phyloP scores from a whole-genome alignment of 2,888 invertebrate genomes.

The Pegoplata infirma region DNA sequence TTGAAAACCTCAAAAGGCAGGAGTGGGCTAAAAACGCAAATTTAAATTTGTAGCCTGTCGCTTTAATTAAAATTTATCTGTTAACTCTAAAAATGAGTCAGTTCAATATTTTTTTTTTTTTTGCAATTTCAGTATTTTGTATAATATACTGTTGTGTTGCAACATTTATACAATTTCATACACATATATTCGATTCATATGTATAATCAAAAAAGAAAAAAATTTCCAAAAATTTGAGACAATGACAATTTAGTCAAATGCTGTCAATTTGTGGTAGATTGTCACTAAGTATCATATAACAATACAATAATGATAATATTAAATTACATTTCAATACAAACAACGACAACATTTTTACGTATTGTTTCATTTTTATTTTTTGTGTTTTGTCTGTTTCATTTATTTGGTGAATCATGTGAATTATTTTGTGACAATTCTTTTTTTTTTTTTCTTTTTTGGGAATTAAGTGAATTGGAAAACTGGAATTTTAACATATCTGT shows the following conservation, averaged over 20 bases:
- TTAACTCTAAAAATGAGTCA: neutral
- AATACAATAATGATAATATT: constrained; percentile 56
- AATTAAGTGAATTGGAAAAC: neutral
- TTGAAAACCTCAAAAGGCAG: too few relatives aligned
- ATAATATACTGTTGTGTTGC: neutral
- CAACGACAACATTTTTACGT: constrained; percentile 14
- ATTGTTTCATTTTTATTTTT: neutral
- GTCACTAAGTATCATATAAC: constrained; percentile 56
- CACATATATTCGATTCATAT: too few relatives aligned
- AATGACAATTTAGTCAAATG: constrained; percentile 59
- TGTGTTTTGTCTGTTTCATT: too few relatives aligned
- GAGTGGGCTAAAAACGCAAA: too few relatives aligned
- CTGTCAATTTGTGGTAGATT: constrained; percentile 61
- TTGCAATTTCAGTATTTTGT: constrained; percentile 22
- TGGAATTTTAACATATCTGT: neutral
- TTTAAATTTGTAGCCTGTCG: neutral
- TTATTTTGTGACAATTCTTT: too few relatives aligned
- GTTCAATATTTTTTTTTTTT: constrained; percentile 7
- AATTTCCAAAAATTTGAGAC: constrained; percentile 36
- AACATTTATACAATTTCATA: too few relatives aligned
- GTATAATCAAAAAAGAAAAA: neutral
- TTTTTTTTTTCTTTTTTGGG: neutral
- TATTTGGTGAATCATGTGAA: neutral
- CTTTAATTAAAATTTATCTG: neutral
- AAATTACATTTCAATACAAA: constrained; percentile 53